A percentile compares a stretch with the other conserved stretches of the same genome.
Evolutionary conservation across 1,140 invertebrate genomes (phyloP).

Genomic region (Neotoxoptera formosana): DNA sequence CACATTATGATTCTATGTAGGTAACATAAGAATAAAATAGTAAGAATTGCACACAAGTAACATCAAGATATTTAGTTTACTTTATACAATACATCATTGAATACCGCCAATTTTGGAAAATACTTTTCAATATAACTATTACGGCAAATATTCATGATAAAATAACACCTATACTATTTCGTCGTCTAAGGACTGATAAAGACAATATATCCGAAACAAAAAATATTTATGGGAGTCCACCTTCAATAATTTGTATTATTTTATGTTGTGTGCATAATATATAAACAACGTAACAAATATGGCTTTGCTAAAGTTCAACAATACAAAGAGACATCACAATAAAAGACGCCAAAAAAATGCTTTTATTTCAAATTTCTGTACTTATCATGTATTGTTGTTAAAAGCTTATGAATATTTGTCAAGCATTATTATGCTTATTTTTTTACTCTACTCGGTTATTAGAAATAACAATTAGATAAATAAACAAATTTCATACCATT

Average conservation of each 20-base stretch:
- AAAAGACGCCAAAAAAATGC: neutral
- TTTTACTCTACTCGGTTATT: neutral
- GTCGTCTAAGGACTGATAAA: neutral
- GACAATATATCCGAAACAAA: neutral
- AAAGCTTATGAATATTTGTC: slow-evolving; percentile 26
- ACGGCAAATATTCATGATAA: neutral
- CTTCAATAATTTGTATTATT: neutral
- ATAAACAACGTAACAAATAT: neutral
- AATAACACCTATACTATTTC: neutral
- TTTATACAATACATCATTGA: neutral
- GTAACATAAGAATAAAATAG: neutral
- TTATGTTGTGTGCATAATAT: neutral
- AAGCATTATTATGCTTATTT: neutral
- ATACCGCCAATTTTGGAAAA: neutral
- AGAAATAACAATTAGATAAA: neutral
- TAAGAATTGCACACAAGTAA: neutral
- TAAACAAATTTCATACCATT: slow-evolving; percentile 13
- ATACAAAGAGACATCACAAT: neutral
- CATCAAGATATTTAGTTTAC: neutral
- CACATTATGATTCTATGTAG: neutral
- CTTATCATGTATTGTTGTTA: neutral
- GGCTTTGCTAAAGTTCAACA: neutral
- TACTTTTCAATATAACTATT: neutral
- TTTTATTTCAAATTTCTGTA: neutral
- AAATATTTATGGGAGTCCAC: neutral